These are phyloP conservation scores for Hedya salicella DNA, from an alignment of 2,888 invertebrate genomes.

Conservation along the genomic window DNA sequence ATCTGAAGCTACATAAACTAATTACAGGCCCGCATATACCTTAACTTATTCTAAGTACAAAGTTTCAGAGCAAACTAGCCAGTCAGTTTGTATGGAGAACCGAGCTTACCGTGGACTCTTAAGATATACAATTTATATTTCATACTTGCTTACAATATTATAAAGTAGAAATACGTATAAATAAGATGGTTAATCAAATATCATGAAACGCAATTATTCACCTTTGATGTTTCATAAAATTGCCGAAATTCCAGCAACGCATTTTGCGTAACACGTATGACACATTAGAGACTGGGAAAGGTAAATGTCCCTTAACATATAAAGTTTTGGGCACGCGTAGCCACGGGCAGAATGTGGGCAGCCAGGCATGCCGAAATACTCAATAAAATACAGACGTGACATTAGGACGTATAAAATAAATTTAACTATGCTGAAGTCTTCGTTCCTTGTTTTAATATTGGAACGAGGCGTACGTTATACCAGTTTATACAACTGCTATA, in stretches of 20 bases:
- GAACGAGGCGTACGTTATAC: no score
- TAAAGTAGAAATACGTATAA: not conserved
- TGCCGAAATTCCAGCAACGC: conserved; percentile 13
- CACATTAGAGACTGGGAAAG: conserved; percentile 32
- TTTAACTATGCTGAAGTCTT: not conserved
- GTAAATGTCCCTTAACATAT: conserved; percentile 40
- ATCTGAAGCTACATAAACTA: no score
- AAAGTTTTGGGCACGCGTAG: conserved; percentile 35
- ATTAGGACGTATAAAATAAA: conserved; percentile 1
- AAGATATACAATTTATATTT: no score
- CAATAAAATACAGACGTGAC: conserved; percentile 7
- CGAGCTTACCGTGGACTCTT: no score
- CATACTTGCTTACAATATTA: no score
- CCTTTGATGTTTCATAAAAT: conserved; percentile 33
- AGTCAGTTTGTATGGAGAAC: no score
- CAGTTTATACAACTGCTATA: no score
- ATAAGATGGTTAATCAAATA: not conserved
- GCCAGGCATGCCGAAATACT: not conserved
- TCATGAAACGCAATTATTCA: conserved; percentile 2
- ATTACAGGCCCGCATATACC: no score
- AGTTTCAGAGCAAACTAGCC: no score
- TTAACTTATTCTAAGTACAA: no score
- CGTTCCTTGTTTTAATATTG: no score
- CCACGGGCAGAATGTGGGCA: conserved; percentile 21
- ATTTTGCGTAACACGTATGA: conserved; percentile 34